A percentile compares a stretch with the other conserved stretches of the same genome.
phyloP scores from a whole-genome alignment of 92 coral and sea anemone species.

The Diadumene lineata region DNA sequence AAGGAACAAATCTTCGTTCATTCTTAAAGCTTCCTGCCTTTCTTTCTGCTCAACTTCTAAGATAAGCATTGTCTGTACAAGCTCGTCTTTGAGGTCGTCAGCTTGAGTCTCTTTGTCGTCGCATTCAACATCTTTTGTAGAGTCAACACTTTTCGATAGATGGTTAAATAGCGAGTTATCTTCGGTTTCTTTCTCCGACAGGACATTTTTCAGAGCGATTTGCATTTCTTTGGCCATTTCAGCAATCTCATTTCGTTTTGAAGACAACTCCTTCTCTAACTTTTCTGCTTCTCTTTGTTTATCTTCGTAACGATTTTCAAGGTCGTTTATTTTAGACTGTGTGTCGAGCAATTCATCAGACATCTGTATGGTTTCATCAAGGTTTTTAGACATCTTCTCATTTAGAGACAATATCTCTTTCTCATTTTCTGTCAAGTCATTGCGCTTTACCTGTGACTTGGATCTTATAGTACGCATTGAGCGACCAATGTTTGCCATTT shows the following conservation, averaged over 20 bases:
- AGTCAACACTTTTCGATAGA: background rate
- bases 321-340: conserved; percentile 41
- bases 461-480: conserved; percentile 54
- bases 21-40: conserved; percentile 35
- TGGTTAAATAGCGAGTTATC: background rate
- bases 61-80: conserved; percentile 21
- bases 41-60: conserved; percentile 34
- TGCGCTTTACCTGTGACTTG: conserved; percentile 24
- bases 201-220: conserved; percentile 31
- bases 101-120: conserved; percentile 16
- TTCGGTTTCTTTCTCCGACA: conserved; percentile 5
- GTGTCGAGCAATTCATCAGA: conserved; percentile 59
- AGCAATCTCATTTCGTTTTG: conserved; percentile 45
- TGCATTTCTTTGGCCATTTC: conserved; percentile 45
- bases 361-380: conserved; percentile 58
- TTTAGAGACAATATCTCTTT: conserved; percentile 64
- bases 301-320: conserved; percentile 46
- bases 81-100: conserved; percentile 30
- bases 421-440: conserved; percentile 43
- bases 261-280: conserved; percentile 49
- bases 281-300: conserved; percentile 46
- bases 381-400: conserved; percentile 58
- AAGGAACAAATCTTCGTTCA: conserved; percentile 32
- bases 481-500: conserved; percentile 48
- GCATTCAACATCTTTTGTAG: background rate